These are phyloP conservation scores for Fringilla coelebs DNA, from an alignment of 2,797 vertebrate genomes.

Conservation along the genomic window DNA sequence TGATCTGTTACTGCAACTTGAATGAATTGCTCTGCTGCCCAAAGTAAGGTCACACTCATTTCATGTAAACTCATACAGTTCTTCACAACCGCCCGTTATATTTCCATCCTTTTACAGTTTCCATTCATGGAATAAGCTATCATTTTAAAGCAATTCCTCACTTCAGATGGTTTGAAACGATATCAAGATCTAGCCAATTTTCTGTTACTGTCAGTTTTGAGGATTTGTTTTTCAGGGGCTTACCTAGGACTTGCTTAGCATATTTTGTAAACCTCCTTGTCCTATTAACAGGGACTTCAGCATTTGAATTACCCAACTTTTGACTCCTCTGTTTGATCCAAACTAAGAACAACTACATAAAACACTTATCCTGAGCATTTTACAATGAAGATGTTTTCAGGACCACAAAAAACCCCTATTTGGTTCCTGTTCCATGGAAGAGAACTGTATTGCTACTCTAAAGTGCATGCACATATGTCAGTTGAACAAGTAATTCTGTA, in stretches of 20 bases:
- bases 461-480: accelerated
- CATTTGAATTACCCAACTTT: neutral
- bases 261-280: neutral
- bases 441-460: neutral
- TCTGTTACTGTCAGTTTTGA: neutral
- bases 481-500: neutral
- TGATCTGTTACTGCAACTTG: constrained; percentile 82
- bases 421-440: neutral
- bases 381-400: neutral
- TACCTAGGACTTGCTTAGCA: neutral
- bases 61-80: neutral
- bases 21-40: constrained; percentile 82
- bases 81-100: neutral
- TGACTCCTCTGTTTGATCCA: neutral
- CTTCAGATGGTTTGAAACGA: neutral
- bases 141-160: neutral
- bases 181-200: neutral
- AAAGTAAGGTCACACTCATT: constrained; percentile 71
- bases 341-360: neutral
- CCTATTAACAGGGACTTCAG: neutral
- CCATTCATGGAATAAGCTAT: neutral
- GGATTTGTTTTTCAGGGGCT: neutral
- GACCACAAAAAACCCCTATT: neutral
- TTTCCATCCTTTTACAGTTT: neutral
- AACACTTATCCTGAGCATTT: neutral